Conservation (phyloP, 2,113 vertebrate genomes). For the Naja naja region DNA sequence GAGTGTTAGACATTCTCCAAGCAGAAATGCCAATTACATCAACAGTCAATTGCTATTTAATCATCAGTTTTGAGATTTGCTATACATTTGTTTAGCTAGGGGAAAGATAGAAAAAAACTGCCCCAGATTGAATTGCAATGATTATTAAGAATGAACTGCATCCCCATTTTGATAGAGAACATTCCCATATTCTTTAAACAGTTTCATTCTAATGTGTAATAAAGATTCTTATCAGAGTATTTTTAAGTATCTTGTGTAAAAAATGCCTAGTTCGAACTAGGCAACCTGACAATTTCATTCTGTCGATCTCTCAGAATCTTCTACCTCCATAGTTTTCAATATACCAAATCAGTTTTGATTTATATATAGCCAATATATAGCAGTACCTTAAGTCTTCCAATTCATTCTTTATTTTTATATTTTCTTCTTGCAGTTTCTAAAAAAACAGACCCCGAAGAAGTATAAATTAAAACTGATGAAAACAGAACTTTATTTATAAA, state of each 20-base stretch:
- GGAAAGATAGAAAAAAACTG: neutral
- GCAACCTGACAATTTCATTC: neutral
- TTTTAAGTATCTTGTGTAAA: neutral
- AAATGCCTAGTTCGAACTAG: neutral
- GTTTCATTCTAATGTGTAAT: neutral
- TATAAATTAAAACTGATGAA: neutral
- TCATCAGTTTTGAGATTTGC: neutral
- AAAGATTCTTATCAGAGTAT: neutral
- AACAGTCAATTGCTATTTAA: neutral
- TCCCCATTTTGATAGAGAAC: neutral
- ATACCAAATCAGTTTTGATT: neutral
- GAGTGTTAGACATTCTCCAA: too few relatives aligned
- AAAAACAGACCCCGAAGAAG: slow-evolving; percentile 17
- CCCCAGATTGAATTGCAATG: neutral
- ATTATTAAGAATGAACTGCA: neutral
- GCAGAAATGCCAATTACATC: neutral
- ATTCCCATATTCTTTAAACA: neutral
- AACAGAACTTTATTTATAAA: neutral
- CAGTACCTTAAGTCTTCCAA: slow-evolving; percentile 67
- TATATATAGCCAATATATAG: neutral
- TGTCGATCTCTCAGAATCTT: neutral
- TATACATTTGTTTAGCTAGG: neutral
- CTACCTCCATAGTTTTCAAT: neutral
- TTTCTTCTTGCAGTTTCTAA: slow-evolving; percentile 69
- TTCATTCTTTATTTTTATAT: slow-evolving; percentile 67